phyloP scores from a whole-genome alignment of 1,140 invertebrate genomes.

The Leptinotarsa lineolata region DNA sequence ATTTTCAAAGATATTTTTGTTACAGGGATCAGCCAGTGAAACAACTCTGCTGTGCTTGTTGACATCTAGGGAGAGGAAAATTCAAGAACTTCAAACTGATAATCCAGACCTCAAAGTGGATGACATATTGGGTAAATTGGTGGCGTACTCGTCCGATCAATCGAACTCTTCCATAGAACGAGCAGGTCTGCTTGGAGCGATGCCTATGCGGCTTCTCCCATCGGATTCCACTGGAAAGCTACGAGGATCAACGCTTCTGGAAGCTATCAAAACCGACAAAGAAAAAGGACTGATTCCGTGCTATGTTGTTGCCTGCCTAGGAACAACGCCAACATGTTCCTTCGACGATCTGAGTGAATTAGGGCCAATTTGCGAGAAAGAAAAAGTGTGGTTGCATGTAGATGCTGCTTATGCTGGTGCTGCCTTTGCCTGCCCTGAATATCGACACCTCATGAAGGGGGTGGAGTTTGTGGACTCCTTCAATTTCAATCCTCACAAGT shows the following conservation, averaged over 20 bases:
- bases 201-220: slow-evolving; percentile 79
- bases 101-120: slow-evolving; percentile 68
- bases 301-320: slow-evolving; percentile 82
- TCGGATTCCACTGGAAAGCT: slow-evolving; percentile 75
- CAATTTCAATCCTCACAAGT: slow-evolving; percentile 92
- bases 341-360: slow-evolving; percentile 87
- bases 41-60: slow-evolving; percentile 82
- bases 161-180: slow-evolving; percentile 92
- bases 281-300: slow-evolving; percentile 77
- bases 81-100: slow-evolving; percentile 61
- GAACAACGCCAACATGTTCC: slow-evolving; percentile 90
- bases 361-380: slow-evolving; percentile 76
- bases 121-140: slow-evolving; percentile 73
- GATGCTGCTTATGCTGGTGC: slow-evolving; percentile 90
- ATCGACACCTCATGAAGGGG: slow-evolving; percentile 77
- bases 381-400: slow-evolving; percentile 83
- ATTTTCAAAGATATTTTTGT: slow-evolving; percentile 43
- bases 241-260: slow-evolving; percentile 71
- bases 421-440: slow-evolving; percentile 90
- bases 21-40: slow-evolving; percentile 89
- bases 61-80: slow-evolving; percentile 75
- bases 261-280: slow-evolving; percentile 76
- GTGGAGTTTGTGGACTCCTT: slow-evolving; percentile 84
- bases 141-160: slow-evolving; percentile 88
- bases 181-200: slow-evolving; percentile 78